Conservation (phyloP, 2,797 vertebrate genomes). For the Anolis apletophallus region DNA sequence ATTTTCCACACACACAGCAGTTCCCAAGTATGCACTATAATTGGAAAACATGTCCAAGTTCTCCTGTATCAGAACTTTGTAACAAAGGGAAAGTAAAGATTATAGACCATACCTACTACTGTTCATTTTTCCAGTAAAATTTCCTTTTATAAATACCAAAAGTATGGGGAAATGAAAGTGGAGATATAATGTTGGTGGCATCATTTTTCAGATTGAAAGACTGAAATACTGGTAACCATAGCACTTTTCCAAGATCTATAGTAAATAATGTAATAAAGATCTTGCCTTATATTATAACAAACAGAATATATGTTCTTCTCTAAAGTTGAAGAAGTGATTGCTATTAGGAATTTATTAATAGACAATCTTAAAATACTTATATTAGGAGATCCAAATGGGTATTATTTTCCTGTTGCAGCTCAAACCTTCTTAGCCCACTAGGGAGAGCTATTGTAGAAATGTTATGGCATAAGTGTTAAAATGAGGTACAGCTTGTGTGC, state of each 20-base stretch:
- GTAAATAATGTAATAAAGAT: neutral
- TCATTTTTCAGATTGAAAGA: neutral
- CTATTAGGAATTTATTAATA: conserved; percentile 10
- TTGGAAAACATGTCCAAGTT: too few species aligned
- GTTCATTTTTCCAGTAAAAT: too few species aligned
- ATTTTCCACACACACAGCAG: too few species aligned
- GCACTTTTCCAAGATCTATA: neutral
- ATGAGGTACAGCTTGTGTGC: conserved; percentile 42
- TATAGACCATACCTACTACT: too few species aligned
- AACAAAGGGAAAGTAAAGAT: too few species aligned
- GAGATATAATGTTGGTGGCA: neutral
- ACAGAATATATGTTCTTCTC: conserved; percentile 3
- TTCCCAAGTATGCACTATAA: too few species aligned
- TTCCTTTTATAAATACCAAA: too few species aligned
- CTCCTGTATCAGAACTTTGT: too few species aligned
- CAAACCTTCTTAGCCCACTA: conserved; percentile 71
- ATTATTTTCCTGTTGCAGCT: neutral
- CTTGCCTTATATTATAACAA: neutral
- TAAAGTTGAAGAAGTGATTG: conserved; percentile 27
- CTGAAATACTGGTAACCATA: neutral
- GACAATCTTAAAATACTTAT: conserved; percentile 15
- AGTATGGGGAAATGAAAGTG: too few species aligned
- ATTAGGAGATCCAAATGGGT: neutral
- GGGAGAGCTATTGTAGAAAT: conserved; percentile 80
- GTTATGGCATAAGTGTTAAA: conserved; percentile 35